These are phyloP conservation scores for Stigmatopora argus DNA, from an alignment of 2,113 vertebrate species.

Conservation along the genomic window DNA sequence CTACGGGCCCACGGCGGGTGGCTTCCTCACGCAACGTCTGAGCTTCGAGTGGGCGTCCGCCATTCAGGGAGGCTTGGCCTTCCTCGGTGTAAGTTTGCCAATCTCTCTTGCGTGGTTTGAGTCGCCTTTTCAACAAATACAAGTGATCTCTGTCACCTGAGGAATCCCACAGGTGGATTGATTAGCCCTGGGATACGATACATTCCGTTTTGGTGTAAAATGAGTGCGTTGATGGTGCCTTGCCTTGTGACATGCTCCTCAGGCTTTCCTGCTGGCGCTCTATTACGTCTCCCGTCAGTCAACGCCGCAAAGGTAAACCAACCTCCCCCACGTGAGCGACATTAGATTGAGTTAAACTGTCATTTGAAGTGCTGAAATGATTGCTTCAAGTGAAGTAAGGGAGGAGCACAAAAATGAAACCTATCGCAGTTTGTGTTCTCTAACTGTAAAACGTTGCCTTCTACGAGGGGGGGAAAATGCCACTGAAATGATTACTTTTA, in stretches of 20 bases:
- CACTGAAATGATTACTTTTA: background rate
- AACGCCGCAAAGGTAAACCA: constrained; percentile 44
- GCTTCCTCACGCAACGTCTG: constrained; percentile 79
- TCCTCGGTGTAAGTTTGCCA: constrained; percentile 76
- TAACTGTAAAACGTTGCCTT: background rate
- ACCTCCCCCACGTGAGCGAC: no score
- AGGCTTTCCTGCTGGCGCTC: constrained; percentile 60
- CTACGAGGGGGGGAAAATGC: no score
- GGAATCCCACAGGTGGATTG: background rate
- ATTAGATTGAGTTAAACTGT: no score
- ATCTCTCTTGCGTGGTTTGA: background rate
- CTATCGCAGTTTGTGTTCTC: background rate
- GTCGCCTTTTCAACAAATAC: background rate
- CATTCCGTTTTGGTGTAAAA: background rate
- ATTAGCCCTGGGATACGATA: background rate
- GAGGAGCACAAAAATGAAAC: background rate
- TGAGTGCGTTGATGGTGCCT: background rate
- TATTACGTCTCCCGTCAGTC: constrained; percentile 42
- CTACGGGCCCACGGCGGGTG: constrained; percentile 81
- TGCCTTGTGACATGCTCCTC: constrained; percentile 16
- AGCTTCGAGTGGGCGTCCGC: constrained; percentile 84
- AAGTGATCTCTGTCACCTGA: background rate
- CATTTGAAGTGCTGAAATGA: no score
- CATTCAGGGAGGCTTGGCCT: constrained; percentile 75
- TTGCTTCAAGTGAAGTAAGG: no score